Evolutionary conservation across 2,888 invertebrate genomes (phyloP), one percentile per base, ranked within the genome.

Genomic region (Rhogogaster chlorosoma): DNA sequence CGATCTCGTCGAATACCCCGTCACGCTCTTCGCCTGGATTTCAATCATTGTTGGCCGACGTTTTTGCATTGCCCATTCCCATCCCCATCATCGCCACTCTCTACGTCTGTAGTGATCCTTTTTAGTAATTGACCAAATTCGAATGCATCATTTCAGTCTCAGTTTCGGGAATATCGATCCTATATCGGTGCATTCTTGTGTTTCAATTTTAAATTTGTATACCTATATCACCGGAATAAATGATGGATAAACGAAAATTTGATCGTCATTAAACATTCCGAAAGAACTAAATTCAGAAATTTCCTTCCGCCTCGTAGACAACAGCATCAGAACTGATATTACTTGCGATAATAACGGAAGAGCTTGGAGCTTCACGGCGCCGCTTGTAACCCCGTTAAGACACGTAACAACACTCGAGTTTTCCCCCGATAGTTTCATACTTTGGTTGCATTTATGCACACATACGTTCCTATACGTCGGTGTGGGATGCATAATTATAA

Each of bases 351-450:
- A 77, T 77, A 77, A 77, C 77, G 77, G 22, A n/a, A 32, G 53
- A 32, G 77, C 9, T 53, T 32, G 53, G 9, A 49, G 77, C 45
- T 53, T 49, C 53, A 29, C n/a, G 32, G 42, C 49, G 77, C 77
- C 45, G 29, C 29, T 77, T 77, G 77, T 53, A 77, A 77, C 77
- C 53, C 77, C 77, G 77, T 53, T 77, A 53, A 77, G 53, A 53
- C 77, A 77, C 77, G 77, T 53, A 77, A 77, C 77, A 77, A 77
- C 53, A 77, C 77, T 77, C 53, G 18, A 77, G 53, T 29, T 77
- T 32, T 77, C 53, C 45, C 49, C 15, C 38, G 53, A 29, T 29
- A 29, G 53, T 77, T 73, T n/a, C n/a, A 15, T 53, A 53, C 53
- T 49, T 29, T 38, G 71, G 12, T 32, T 29, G 29, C 77, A 49